Evolutionary conservation across 2,888 invertebrate species (phyloP), one percentile per base, ranked within the genome.

Genomic region (Amblyjoppa fuscipennis): DNA sequence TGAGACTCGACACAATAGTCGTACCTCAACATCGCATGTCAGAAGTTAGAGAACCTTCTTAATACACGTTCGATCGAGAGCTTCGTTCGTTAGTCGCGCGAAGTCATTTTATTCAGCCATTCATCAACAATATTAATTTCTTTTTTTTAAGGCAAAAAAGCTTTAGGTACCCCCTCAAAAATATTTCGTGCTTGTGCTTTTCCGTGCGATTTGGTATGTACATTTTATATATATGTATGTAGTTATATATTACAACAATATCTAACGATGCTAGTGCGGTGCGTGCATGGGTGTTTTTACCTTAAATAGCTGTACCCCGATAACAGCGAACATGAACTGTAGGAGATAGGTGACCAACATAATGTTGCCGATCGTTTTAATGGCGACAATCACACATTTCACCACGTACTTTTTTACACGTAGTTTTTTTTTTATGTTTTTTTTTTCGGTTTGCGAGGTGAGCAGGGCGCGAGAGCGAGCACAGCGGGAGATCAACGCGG

Each of bases 291-390:
- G 91, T 92, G 91, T 91, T 94, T 96, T 96, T 96, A 98, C 98
- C 97, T 99, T 99, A 96, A 99, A 99, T 93, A 99, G 97, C 96
- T 99, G 99, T 95, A 99, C 99, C 96, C 99, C 99, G 95, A 99
- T 99, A 95, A 99, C 99, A 96, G 99, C 99, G 95, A 99, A 99
- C 99, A 99, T 99, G 97, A 99, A 99, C 97, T 99, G 98, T 95
- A 99, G 98, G 95, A 99, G 98, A 96, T 99, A 99, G 95, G 99
- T 99, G 96, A 99, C 99, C 97, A 99, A 97, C 97, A 99, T 99
- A 95, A 99, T 99, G 97, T 99, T 99, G 95, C 99, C 99, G 96
- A 99, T 99, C 94, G 99, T 99, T 96, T 98, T 98, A 95, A 99
- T 98, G 94, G 99, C 99, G 96, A 99, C 99, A 96, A 99, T 98